A percentile compares a stretch with the other conserved stretches of the same genome.
phyloP scores from a whole-genome alignment of 1,140 invertebrate species.

The Ephestia elutella region DNA sequence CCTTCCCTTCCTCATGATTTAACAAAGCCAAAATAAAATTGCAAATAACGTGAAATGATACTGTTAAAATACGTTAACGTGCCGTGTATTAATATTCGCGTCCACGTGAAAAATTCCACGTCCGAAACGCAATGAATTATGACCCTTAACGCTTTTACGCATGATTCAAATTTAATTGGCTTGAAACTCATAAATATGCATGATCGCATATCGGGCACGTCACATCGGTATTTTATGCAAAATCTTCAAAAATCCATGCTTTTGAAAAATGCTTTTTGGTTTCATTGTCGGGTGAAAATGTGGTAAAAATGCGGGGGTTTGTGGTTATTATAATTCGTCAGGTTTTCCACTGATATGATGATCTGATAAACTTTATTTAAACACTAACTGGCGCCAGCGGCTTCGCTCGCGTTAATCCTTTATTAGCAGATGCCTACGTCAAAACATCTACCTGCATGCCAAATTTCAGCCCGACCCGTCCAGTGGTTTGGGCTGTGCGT shows the following conservation, averaged over 20 bases:
- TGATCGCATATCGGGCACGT: neutral
- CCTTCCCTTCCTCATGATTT: too few relatives aligned
- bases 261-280: neutral
- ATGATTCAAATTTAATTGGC: neutral
- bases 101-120: neutral
- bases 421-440: too few relatives aligned
- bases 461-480: too few relatives aligned
- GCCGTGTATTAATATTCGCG: neutral
- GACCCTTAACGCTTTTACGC: neutral
- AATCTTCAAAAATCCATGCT: neutral
- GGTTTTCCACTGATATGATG: too few relatives aligned
- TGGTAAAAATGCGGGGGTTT: too few relatives aligned
- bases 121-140: neutral
- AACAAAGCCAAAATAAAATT: neutral
- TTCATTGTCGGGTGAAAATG: too few relatives aligned
- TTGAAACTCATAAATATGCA: neutral
- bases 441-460: too few relatives aligned
- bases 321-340: too few relatives aligned
- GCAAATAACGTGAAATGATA: neutral
- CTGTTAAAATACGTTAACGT: neutral
- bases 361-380: too few relatives aligned
- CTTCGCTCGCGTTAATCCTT: too few relatives aligned
- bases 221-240: conserved; percentile 2
- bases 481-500: too few relatives aligned
- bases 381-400: too few relatives aligned